phyloP scores from a whole-genome alignment of 2,888 invertebrate species.

The Tipula helvola region DNA sequence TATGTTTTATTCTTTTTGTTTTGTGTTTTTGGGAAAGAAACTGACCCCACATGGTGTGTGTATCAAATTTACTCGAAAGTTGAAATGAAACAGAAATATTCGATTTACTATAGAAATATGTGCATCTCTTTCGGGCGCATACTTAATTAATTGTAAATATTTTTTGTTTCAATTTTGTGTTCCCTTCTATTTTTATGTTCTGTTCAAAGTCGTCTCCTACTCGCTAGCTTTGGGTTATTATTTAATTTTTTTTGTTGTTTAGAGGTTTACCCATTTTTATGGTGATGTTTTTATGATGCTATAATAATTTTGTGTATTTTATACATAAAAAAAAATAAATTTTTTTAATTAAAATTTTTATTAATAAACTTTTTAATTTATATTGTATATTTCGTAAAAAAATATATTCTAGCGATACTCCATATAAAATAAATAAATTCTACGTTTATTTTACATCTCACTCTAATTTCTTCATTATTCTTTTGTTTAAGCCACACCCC shows the following conservation, averaged over 20 bases:
- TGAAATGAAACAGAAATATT: neutral
- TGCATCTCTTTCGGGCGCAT: neutral
- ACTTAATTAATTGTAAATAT: neutral
- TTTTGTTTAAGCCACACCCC: neutral
- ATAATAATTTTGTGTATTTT: neutral
- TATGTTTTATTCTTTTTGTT: neutral
- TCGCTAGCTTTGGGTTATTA: neutral
- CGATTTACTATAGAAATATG: neutral
- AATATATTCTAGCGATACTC: neutral
- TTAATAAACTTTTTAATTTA: slow-evolving; percentile 4
- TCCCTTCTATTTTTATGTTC: neutral
- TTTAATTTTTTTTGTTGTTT: neutral
- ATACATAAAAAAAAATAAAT: neutral
- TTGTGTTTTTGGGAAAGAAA: neutral
- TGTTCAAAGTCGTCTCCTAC: neutral
- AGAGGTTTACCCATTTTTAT: neutral
- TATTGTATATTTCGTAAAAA: neutral
- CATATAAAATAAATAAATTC: neutral
- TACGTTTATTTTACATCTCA: neutral
- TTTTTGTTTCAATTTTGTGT: neutral
- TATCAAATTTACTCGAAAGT: neutral
- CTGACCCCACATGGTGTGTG: slow-evolving; percentile 8
- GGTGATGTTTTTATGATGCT: neutral
- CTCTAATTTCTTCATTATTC: neutral
- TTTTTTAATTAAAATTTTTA: neutral